phyloP scores from a whole-genome alignment of 1,140 invertebrate species.

The Philopotamus ludificatus region DNA sequence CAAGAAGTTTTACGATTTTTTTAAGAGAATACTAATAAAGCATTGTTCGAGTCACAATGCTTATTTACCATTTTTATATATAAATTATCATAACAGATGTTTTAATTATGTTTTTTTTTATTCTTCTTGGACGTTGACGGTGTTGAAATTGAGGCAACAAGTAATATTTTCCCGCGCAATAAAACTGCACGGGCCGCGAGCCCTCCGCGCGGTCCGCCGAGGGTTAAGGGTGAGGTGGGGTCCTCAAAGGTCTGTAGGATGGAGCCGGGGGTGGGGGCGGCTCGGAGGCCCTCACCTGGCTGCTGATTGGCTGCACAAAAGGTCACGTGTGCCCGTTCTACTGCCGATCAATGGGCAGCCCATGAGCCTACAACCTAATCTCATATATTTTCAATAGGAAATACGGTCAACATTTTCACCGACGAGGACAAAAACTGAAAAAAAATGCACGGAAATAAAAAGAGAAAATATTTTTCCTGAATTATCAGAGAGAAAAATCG shows the following conservation, averaged over 20 bases:
- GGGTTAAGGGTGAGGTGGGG: background rate
- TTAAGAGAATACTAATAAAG: too few species aligned
- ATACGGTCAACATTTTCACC: conserved; percentile 2
- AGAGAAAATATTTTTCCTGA: too few species aligned
- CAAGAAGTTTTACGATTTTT: too few species aligned
- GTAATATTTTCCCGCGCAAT: background rate
- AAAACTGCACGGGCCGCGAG: background rate
- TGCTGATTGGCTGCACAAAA: conserved; percentile 40
- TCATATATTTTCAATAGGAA: conserved; percentile 6
- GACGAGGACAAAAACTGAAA: background rate
- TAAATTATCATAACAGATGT: conserved; percentile 19
- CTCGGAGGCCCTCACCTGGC: conserved; percentile 26
- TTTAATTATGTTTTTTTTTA: background rate
- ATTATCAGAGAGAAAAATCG: too few species aligned
- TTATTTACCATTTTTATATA: conserved; percentile 21
- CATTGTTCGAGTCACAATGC: too few species aligned
- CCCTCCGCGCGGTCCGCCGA: background rate
- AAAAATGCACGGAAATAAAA: background rate
- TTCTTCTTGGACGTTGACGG: background rate
- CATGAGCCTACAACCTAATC: conserved; percentile 24
- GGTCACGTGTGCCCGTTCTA: conserved; percentile 32
- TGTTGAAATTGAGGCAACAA: background rate
- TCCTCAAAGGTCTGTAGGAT: background rate
- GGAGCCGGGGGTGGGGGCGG: background rate
- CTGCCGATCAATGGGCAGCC: conserved; percentile 34